Evolutionary conservation across 2,888 invertebrate species (phyloP).

Genomic region (Parnassius orleans): DNA sequence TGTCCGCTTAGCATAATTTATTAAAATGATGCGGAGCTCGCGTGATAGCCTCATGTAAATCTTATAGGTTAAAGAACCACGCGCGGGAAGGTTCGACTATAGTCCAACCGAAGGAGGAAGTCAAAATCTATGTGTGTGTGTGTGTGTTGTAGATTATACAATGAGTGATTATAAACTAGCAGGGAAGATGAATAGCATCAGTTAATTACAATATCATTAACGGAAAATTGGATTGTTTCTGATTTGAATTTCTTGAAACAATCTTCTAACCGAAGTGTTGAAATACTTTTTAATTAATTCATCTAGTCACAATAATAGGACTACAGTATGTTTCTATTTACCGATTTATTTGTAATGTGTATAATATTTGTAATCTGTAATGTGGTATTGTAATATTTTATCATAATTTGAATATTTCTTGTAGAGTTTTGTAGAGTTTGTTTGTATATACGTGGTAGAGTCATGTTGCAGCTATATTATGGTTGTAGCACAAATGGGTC

Average conservation of each 20-base stretch:
- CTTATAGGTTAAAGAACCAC: conserved; percentile 28
- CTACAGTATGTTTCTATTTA: too few species aligned
- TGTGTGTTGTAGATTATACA: not conserved
- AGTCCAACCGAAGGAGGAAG: conserved; percentile 29
- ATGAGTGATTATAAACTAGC: conserved; percentile 18
- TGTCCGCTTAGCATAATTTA: conserved; percentile 21
- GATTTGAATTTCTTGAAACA: conserved; percentile 32
- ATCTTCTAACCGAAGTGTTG: conserved; percentile 9
- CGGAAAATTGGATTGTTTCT: conserved; percentile 38
- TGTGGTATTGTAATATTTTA: too few species aligned
- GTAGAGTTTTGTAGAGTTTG: too few species aligned
- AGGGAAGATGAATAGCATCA: conserved; percentile 33
- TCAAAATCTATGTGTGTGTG: conserved; percentile 7
- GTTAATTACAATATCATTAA: conserved; percentile 48
- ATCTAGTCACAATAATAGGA: not conserved
- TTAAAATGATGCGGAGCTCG: conserved; percentile 19
- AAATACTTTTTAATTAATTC: not conserved
- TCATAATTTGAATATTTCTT: too few species aligned
- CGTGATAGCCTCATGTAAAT: conserved; percentile 33
- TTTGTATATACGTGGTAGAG: too few species aligned
- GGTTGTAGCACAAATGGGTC: too few species aligned
- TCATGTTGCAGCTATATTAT: too few species aligned
- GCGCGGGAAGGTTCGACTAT: conserved; percentile 27
- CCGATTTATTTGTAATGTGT: too few species aligned
- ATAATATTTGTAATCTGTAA: too few species aligned